Conservation (phyloP, 2,888 invertebrate genomes). For the Ditula angustiorana region DNA sequence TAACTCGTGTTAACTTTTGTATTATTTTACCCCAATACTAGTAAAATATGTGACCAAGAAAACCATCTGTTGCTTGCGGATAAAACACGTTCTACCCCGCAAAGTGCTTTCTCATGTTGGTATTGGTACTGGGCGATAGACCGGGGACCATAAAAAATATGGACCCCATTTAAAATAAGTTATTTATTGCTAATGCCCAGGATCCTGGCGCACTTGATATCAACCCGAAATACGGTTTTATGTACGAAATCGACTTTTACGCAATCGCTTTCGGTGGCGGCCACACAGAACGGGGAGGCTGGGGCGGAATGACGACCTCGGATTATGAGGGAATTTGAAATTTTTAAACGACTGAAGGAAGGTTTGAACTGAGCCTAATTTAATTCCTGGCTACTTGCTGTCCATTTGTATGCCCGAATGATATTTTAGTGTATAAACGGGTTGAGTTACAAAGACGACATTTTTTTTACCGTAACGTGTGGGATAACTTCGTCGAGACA, state of each 20-base stretch:
- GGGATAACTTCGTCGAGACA: too few species aligned
- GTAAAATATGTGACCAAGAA: neutral
- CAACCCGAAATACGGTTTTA: conserved; percentile 18
- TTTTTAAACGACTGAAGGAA: neutral
- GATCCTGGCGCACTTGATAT: conserved; percentile 12
- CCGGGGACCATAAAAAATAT: conserved; percentile 33
- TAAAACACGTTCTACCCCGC: conserved; percentile 13
- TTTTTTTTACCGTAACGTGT: too few species aligned
- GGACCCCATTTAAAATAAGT: conserved; percentile 40
- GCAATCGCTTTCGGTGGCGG: conserved; percentile 10
- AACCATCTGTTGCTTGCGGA: conserved; percentile 30
- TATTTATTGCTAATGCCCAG: conserved; percentile 36
- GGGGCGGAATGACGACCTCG: neutral
- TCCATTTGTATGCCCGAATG: too few species aligned
- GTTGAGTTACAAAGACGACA: too few species aligned
- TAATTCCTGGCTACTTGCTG: too few species aligned
- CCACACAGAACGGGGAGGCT: too few species aligned
- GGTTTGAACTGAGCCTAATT: too few species aligned
- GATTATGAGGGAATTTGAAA: neutral
- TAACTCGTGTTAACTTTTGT: too few species aligned
- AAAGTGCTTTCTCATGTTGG: conserved; percentile 35
- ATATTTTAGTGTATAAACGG: too few species aligned
- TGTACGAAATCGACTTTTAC: conserved; percentile 33
- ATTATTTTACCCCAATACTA: neutral
- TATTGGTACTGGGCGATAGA: conserved; percentile 14